Evolutionary conservation across 2,113 vertebrate genomes (phyloP), one percentile per base, ranked within the genome.

Genomic region (Heteronetta atricapilla): DNA sequence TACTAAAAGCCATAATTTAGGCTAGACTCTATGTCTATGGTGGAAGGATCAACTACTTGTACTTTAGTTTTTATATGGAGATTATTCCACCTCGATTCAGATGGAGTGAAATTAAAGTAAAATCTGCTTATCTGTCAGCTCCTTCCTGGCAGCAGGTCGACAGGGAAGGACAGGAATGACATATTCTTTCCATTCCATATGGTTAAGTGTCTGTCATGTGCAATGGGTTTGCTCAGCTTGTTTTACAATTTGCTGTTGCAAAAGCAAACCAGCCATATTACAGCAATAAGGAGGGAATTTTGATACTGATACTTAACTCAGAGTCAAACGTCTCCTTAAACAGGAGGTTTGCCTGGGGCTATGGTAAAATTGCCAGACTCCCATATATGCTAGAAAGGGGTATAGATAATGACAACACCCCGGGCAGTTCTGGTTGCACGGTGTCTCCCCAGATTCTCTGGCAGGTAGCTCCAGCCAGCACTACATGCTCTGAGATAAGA

Each of bases 61-160:
- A 38, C 87, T 84, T 81, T 84, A 85, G 40, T 28, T 90, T 92
- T 93, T 76, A 38, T 62, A 85, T 60, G 44, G 44, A 92, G 48
- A 87, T 87, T 72, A 85, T 13, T 58, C 74, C 77, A 95, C 60
- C 48, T 82, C 76, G 48, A 73, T 53, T 87, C 56, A 44, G 66
- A 40, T 1, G 22, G 80, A 82, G 19, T 26, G n/a, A 94, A 91
- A 91, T 58, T 28, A 85, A 93, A 92, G 84, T 88, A 81, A 90
- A 92, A 95, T 34, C 69, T 93, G 69, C 66, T 93, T 90, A 92
- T 34, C 20, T 62, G 40, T 44, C 78, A 76, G 69, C 52, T 89
- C 29, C 42, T 81, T 86, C 42, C 77, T 82, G 74, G 81, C 46
- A 84, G 74, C 58, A 79, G 62, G n/a, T 69, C 75, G 44, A 16